Evolutionary conservation across 2,797 vertebrate genomes (phyloP).

Genomic region (Poeciliopsis presidionis): DNA sequence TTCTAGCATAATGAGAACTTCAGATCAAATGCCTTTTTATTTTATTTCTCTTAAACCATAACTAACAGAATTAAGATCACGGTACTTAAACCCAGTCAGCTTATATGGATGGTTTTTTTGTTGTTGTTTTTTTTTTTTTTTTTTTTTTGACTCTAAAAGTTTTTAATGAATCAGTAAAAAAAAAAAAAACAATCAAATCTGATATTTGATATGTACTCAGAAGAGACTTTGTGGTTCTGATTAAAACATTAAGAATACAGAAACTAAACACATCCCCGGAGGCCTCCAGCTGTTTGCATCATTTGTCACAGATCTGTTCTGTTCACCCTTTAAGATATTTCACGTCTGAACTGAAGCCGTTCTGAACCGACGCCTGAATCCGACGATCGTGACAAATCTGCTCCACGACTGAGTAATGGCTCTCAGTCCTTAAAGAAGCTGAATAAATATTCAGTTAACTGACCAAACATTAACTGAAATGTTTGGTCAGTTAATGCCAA

Average conservation of each 20-base stretch:
- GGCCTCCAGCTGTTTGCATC: too few relatives aligned
- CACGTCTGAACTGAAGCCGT: too few relatives aligned
- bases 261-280: background rate
- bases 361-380: too few relatives aligned
- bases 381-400: too few relatives aligned
- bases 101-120: background rate
- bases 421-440: too few relatives aligned
- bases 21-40: constrained; percentile 1
- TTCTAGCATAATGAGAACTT: background rate
- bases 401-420: too few relatives aligned
- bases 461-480: too few relatives aligned
- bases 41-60: background rate
- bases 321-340: too few relatives aligned
- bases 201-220: background rate
- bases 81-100: background rate
- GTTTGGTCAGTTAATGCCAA: background rate
- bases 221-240: background rate
- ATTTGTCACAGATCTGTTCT: too few relatives aligned
- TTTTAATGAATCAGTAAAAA: background rate
- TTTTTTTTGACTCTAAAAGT: background rate
- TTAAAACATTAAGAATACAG: background rate
- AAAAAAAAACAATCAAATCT: background rate
- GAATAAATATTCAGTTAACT: too few relatives aligned
- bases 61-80: background rate
- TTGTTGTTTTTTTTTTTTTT: too few relatives aligned